phyloP scores from a whole-genome alignment of 1,140 invertebrate species.

The Formica selysi region DNA sequence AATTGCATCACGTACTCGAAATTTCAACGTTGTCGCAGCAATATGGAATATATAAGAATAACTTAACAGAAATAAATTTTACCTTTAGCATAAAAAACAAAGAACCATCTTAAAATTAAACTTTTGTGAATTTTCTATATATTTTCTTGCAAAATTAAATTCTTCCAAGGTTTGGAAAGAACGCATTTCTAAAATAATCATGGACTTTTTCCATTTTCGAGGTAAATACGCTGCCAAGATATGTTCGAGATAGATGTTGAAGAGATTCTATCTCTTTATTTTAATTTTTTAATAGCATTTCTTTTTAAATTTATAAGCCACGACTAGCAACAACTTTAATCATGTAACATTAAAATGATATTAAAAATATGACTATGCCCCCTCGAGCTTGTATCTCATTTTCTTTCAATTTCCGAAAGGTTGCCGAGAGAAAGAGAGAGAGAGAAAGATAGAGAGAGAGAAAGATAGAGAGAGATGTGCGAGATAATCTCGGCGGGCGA shows the following conservation, averaged over 20 bases:
- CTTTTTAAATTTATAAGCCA: background rate
- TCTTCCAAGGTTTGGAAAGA: background rate
- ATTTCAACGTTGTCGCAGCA: background rate
- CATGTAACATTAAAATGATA: slow-evolving; percentile 39
- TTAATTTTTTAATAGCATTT: background rate
- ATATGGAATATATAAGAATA: background rate
- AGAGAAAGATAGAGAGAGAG: too few relatives aligned
- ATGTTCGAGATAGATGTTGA: background rate
- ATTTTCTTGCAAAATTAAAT: background rate
- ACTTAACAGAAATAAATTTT: too few relatives aligned
- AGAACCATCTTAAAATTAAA: background rate
- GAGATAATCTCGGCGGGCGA: slow-evolving; percentile 46
- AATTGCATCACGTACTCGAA: background rate
- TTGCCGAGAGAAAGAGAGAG: background rate
- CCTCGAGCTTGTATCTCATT: background rate
- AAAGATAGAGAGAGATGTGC: too few relatives aligned
- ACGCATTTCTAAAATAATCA: background rate
- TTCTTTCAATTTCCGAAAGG: slow-evolving; percentile 51
- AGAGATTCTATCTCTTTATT: background rate
- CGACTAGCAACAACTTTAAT: slow-evolving; percentile 1
- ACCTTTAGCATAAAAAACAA: too few relatives aligned
- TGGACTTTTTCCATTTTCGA: background rate
- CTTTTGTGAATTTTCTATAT: background rate
- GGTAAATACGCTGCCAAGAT: background rate
- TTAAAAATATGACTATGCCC: slow-evolving; percentile 12